Evolutionary conservation across 2,113 vertebrate species (phyloP).

Genomic region (Trichechus manatus): DNA sequence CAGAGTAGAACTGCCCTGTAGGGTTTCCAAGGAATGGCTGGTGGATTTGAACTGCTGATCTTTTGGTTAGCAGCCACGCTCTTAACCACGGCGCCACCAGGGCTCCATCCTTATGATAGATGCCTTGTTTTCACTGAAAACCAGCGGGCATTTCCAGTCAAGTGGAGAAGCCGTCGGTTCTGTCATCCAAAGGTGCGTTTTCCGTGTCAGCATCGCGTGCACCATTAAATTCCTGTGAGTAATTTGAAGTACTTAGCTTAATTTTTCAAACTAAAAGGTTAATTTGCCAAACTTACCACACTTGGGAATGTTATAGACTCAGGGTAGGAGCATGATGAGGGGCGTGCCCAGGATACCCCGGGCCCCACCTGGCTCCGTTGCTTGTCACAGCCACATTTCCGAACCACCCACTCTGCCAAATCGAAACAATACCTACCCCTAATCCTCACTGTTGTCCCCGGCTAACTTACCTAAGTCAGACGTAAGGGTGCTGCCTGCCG

Average conservation of each 20-base stretch:
- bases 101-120: background rate
- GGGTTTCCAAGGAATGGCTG: too few species aligned
- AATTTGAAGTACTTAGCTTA: background rate
- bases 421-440: background rate
- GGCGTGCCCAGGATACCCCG: background rate
- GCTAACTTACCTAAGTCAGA: background rate
- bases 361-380: background rate
- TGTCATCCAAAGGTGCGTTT: background rate
- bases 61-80: too few species aligned
- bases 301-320: background rate
- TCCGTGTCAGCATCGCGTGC: background rate
- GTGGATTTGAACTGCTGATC: too few species aligned
- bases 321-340: background rate
- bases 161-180: background rate
- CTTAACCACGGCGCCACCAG: too few species aligned
- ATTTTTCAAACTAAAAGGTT: background rate
- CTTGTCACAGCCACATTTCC: background rate
- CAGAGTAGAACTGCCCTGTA: too few species aligned
- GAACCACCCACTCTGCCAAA: background rate
- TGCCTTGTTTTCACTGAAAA: background rate
- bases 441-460: accelerated
- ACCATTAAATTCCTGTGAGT: background rate
- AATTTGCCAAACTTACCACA: background rate
- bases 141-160: background rate
- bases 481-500: accelerated